Evolutionary conservation across 2,797 vertebrate species (phyloP), one percentile per base, ranked within the genome.

Genomic region (Anabacerthia variegaticeps): DNA sequence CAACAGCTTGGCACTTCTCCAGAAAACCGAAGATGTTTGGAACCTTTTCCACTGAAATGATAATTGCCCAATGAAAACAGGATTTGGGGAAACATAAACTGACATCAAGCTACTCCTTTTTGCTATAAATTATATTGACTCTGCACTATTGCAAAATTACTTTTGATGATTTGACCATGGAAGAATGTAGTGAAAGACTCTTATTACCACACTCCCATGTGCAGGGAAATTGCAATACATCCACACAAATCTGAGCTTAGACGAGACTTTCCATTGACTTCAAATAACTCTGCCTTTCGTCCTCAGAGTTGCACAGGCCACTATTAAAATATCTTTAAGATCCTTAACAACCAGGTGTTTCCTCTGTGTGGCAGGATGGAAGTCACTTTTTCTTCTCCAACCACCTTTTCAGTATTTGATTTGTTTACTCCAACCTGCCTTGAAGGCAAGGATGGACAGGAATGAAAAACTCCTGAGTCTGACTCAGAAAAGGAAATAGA

Each of bases 51-150:
- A 43, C 67, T 59, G 75, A 94, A 92, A 83, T 0, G 9, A 74
- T 93, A 94, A 95, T 96, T 96, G 72, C 92, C 68, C 80, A 92
- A 63, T 89, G 95, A 91, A 95, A 96, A 96, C 79, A 97, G 92
- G 77, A 92, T 95, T 93, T 87, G 78, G 84, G 54, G 81, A 91
- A 96, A 85, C 72, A 95, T 92, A 91, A 94, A 92, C 84, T 96
- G 92, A 93, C 88, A 96, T 85, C 85, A 92, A 89, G 83, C 93
- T 89, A 71, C 92, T 94, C 71, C 59, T 90, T 89, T 94, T 92
- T 89, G 67, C 93, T 86, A 49, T 89, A 94, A 95, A 95, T 95
- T 93, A 84, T 78, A 88, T 91, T 72, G 85, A 93, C 89, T 93
- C 73, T 78, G 82, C 58, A 49, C 66, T 89, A 52, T 85, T 88